Percentiles rank a stretch among this genome's conserved stretches.
phyloP scores from a whole-genome alignment of 2,113 vertebrate genomes.

The Solenodon paradoxus region DNA sequence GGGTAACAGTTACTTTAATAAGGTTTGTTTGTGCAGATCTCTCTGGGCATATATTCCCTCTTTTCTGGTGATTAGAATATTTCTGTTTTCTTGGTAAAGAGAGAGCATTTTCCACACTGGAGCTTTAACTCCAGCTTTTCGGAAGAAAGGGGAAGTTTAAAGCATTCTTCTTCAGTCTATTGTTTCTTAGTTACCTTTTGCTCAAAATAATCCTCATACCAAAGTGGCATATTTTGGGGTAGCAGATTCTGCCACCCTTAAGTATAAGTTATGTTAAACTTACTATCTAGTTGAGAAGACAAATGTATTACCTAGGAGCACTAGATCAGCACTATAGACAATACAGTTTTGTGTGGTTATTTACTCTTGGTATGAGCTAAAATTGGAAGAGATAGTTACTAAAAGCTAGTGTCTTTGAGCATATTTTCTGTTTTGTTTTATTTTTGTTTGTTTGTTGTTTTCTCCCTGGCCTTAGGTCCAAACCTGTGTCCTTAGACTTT shows the following conservation, averaged over 20 bases:
- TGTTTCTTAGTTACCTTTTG: neutral
- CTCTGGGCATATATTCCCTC: neutral
- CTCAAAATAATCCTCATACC: too few relatives aligned
- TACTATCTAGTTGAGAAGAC: neutral
- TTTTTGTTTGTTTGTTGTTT: too few relatives aligned
- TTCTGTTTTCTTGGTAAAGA: neutral
- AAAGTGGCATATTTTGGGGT: too few relatives aligned
- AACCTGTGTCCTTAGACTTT: too few relatives aligned
- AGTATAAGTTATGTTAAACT: neutral
- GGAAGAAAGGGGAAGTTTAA: neutral
- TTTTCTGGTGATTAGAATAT: neutral
- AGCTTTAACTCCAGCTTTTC: neutral
- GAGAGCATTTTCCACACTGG: neutral
- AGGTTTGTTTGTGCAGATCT: neutral
- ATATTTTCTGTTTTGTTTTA: too few relatives aligned
- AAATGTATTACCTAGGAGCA: neutral
- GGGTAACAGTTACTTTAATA: too few relatives aligned
- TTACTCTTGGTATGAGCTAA: neutral
- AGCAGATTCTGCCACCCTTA: neutral
- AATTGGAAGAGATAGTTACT: neutral
- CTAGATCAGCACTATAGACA: neutral
- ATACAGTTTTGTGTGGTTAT: neutral
- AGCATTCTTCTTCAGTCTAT: neutral
- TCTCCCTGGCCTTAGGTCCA: too few relatives aligned
- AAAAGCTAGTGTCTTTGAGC: neutral